phyloP scores from a whole-genome alignment of 2,888 invertebrate genomes.

The Drosophila suboccidentalis region DNA sequence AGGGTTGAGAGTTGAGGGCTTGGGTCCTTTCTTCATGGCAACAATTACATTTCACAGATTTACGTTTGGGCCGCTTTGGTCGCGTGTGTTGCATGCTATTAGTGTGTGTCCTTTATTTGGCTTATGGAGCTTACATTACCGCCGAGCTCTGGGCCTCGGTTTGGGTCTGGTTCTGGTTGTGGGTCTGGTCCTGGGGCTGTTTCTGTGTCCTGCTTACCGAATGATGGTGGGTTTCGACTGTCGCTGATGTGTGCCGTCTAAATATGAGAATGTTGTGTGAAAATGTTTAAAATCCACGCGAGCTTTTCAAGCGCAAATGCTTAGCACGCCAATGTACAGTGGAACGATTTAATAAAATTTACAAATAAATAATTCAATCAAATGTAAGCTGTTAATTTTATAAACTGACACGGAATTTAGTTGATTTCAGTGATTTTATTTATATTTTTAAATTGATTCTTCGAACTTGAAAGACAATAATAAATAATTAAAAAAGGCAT shows the following conservation, averaged over 20 bases:
- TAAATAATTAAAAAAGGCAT: not conserved
- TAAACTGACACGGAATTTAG: not conserved
- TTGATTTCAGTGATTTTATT: not conserved
- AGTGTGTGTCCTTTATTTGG: conserved; percentile 80
- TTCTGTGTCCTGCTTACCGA: conserved; percentile 11
- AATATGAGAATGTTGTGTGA: conserved; percentile 81
- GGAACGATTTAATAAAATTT: conserved; percentile 4
- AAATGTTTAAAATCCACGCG: conserved; percentile 82
- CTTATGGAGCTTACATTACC: conserved; percentile 81
- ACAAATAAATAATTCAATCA: conserved; percentile 1
- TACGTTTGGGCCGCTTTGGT: conserved; percentile 69
- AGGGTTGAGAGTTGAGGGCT: conserved; percentile 11
- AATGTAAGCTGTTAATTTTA: not conserved
- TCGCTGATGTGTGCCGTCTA: conserved; percentile 79
- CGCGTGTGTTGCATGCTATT: conserved; percentile 80
- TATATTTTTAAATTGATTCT: not conserved
- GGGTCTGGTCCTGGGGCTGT: not conserved
- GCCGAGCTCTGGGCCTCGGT: conserved; percentile 36
- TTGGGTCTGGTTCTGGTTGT: not conserved
- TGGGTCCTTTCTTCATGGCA: conserved; percentile 73
- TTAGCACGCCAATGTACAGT: conserved; percentile 70
- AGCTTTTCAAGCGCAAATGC: conserved; percentile 74
- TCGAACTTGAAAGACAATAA: no score
- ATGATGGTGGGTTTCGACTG: conserved; percentile 29
- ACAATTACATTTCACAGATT: conserved; percentile 82